Evolutionary conservation across 2,888 invertebrate species (phyloP).

Genomic region (Cordylochernes scorpioides): DNA sequence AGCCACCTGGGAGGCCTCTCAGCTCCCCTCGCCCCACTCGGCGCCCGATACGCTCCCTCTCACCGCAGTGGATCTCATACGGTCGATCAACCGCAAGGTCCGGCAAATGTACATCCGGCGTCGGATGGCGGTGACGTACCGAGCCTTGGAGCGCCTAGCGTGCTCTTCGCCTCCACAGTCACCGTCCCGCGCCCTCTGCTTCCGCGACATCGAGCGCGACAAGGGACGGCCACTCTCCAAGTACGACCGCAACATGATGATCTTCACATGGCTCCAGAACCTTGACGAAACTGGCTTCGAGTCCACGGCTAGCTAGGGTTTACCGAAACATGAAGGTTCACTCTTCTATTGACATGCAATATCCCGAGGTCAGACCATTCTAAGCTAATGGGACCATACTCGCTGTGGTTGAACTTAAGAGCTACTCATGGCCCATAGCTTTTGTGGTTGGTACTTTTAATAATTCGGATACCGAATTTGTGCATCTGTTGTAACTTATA

Average conservation of each 20-base stretch:
- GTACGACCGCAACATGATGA: slow-evolving; percentile 71
- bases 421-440: no score
- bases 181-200: slow-evolving; percentile 28
- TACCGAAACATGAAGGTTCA: no score
- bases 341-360: no score
- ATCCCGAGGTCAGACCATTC: no score
- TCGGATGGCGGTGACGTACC: slow-evolving; percentile 46
- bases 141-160: slow-evolving; percentile 47
- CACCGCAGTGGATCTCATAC: slow-evolving; percentile 37
- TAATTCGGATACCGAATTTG: no score
- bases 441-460: no score
- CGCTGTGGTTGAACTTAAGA: no score
- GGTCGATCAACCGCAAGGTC: slow-evolving; percentile 53
- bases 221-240: slow-evolving; percentile 52
- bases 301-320: no score
- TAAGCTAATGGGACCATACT: no score
- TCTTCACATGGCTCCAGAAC: slow-evolving; percentile 72
- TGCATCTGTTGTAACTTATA: no score
- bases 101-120: slow-evolving; percentile 53
- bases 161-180: slow-evolving; percentile 29
- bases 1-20: slow-evolving; percentile 63
- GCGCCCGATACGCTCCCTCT: slow-evolving; percentile 23
- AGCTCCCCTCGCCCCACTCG: slow-evolving; percentile 24
- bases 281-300: slow-evolving; percentile 33
- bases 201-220: slow-evolving; percentile 49